Evolutionary conservation across 2,888 invertebrate genomes (phyloP).

Genomic region (Tenthredo livida): DNA sequence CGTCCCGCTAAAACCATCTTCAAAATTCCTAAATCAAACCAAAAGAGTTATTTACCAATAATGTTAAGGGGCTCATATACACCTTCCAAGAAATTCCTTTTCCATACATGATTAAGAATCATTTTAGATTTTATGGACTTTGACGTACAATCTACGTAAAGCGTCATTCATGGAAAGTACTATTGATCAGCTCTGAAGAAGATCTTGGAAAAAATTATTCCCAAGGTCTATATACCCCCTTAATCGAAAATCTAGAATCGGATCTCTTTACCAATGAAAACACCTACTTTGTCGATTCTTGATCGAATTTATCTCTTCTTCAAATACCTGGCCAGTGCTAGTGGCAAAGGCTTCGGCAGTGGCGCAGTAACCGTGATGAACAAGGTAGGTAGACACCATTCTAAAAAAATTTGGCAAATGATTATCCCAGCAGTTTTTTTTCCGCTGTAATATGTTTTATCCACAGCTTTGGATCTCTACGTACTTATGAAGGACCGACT

Average conservation of each 20-base stretch:
- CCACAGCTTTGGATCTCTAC: constrained; percentile 59
- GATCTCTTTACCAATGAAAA: background rate
- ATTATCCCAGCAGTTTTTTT: background rate
- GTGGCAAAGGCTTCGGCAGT: constrained; percentile 97
- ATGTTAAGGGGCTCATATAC: background rate
- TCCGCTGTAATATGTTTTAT: background rate
- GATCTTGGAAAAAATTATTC: background rate
- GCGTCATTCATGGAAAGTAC: background rate
- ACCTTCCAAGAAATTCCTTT: background rate
- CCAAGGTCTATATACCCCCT: background rate
- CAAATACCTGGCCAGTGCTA: constrained; percentile 93
- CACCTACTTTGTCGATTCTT: constrained; percentile 96
- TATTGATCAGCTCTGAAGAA: background rate
- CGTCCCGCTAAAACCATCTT: constrained; percentile 94
- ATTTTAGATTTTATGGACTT: background rate
- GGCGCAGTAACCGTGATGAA: constrained; percentile 98
- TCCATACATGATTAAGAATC: background rate
- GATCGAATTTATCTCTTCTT: constrained; percentile 95
- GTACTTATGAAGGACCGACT: constrained; percentile 94
- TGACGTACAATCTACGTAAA: no score
- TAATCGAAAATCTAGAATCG: background rate
- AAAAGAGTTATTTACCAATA: background rate
- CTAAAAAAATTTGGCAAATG: constrained; percentile 78
- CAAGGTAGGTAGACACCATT: constrained; percentile 97
- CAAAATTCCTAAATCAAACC: constrained; percentile 87